Evolutionary conservation across 2,888 invertebrate species (phyloP), one percentile per base, ranked within the genome.

Genomic region (Aelia acuminata): DNA sequence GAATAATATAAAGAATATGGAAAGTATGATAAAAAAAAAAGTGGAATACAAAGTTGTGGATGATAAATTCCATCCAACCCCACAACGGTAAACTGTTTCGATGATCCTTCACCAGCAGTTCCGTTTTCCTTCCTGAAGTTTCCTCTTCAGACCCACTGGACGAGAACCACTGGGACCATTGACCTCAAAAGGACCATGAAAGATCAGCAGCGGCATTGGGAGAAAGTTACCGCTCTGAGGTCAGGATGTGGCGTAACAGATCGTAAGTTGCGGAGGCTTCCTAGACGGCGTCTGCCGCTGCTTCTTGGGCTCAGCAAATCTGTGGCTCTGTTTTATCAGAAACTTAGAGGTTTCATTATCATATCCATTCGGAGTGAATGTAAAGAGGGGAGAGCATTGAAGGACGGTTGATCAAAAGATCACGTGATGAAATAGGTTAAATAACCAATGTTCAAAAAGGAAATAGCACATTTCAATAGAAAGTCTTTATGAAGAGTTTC

Each of bases 191-290:
- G 63, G 80, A 22, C 80, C 80, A 20, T 47, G 39, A 80, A 80
- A 80, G 39, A 80, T 80, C 80, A 43, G 80, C 1, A 80, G 80
- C 43, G 80, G 80, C 80, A 80, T 80, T 80, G 80, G 26, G 80
- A 80, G 80, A 80, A 80, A 80, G 80, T 47, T 43, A 43, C 11
- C 22, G 4, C 11, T 4, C n/a, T 80, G 80, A 80, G 80, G 80
- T 80, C 43, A 80, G 43, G 18, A 22, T 80, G n/a, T 80, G 80
- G 80, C 43, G 80, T 80, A 80, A 80, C 80, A 70, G 31, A 8
- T 70, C 31, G 63, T 70, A 70, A 70, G 31, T 70, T 70, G 18
- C 35, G 31, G 35, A 8, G 18, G 18, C 57, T 57, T 57, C 57
- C 57, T 11, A 26, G 26, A 31, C 63, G 31, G 63, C 63, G 63